Base-by-base conservation (phyloP, 2,888 invertebrate genomes). In the Ophion ellenae region DNA sequence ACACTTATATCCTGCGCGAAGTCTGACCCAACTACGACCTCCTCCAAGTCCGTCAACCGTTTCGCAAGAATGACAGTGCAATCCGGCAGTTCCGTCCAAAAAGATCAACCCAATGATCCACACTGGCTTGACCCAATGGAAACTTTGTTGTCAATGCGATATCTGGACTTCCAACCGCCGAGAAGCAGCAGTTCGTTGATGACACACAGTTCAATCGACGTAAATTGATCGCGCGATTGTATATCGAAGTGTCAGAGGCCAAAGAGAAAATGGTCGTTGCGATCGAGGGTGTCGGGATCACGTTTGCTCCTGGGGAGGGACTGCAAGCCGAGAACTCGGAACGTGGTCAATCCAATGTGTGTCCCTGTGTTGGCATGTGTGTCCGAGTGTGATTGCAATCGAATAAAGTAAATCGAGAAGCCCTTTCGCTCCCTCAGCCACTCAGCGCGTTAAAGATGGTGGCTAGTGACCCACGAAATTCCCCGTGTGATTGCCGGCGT, bases 391-490 rank as follows among this genome's bases (percentile, higher is more conserved):
- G 70, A 64, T 86, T 74, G 78, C 86, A 87, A 88, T 87, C 85
- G 85, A 88, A 86, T 89, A 87, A 89, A 89, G 75, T 88, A 87
- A 89, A 88, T 90, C 86, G 86, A 86, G 81, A 84, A 63, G 45
- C 73, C 85, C 53, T 70, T 66, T 61, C 70, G 74, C 81, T 66
- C 69, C 75, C 69, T 85, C 80, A 47, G n/a, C 84, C 63, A 67
- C 64, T 81, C 78, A 78, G 32, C 66, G 74, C 77, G 73, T 36
- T 74, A 24, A 76, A 36, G 69, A 81, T 70, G 64, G 59, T 73
- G 78, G 83, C 85, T 78, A 85, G 73, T 89, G 89, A 90, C 87
- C 90, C 89, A 87, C 87, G 86, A 90, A 90, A 90, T 89, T 89
- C 80, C 80, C 83, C 86, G 84, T 88, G 84, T 89, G 88, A 90